Evolutionary conservation across 2,113 vertebrate genomes (phyloP).

Genomic region (Ptyas mucosa): DNA sequence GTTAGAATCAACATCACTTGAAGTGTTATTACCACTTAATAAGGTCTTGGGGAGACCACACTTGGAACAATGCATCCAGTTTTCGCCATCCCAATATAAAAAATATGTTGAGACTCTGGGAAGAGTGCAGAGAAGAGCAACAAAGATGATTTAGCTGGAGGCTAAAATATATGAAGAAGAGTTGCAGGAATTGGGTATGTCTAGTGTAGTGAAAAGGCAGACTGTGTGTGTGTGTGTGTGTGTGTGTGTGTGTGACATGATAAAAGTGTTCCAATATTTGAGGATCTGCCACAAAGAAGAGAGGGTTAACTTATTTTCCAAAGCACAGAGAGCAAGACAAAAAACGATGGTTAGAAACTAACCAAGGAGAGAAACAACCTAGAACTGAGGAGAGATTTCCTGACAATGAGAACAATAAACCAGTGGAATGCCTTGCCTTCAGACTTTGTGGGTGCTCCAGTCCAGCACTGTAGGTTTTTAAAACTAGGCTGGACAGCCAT

Average conservation of each 20-base stretch:
- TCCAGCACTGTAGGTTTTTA: not conserved
- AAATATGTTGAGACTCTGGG: not conserved
- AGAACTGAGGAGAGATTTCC: not conserved
- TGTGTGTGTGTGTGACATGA: not conserved
- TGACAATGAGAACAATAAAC: not conserved
- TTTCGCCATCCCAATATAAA: not conserved
- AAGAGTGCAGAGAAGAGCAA: not conserved
- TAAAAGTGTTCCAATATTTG: not conserved
- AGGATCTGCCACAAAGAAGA: not conserved
- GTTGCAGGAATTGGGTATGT: not conserved
- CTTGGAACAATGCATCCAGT: not conserved
- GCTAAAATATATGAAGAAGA: too few species aligned
- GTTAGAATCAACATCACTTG: not conserved
- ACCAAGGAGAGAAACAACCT: not conserved
- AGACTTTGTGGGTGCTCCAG: not conserved
- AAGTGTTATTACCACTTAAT: not conserved
- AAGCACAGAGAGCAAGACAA: not conserved
- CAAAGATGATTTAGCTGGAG: not conserved
- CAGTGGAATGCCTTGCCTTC: not conserved
- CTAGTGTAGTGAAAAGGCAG: not conserved
- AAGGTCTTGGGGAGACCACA: not conserved
- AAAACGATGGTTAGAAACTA: not conserved
- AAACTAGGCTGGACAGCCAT: not conserved
- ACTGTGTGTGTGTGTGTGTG: not conserved
- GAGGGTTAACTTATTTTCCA: not conserved